A percentile compares a stretch with the other conserved stretches of the same genome.
Evolutionary conservation across 2,113 vertebrate species (phyloP).

Genomic region (Nipponia nippon): DNA sequence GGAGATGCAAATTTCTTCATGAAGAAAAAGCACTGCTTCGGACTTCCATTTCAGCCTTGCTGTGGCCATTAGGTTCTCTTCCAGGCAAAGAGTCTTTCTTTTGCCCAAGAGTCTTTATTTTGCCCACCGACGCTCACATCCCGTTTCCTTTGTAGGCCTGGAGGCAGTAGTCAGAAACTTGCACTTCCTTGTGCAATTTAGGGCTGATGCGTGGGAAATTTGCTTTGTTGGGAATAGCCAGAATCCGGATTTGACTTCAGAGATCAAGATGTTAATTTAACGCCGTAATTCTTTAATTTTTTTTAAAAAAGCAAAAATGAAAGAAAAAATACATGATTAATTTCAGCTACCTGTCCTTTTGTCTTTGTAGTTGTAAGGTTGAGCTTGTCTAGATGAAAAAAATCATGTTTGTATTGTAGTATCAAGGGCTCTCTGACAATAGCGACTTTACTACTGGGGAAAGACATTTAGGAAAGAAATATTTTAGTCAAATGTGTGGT

Average conservation of each 20-base stretch:
- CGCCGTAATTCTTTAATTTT: too few relatives aligned
- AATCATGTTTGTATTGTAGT: not conserved
- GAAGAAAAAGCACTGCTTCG: not conserved
- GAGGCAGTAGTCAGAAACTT: not conserved
- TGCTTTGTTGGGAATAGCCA: not conserved
- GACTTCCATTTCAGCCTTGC: not conserved
- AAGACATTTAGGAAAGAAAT: not conserved
- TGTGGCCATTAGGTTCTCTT: not conserved
- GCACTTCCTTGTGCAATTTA: not conserved
- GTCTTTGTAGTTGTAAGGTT: not conserved
- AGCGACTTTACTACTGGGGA: not conserved
- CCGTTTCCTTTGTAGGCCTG: not conserved
- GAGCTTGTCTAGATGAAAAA: not conserved
- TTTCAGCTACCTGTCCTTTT: not conserved
- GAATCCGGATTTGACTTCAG: not conserved
- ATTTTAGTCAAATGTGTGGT: not conserved
- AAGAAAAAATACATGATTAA: fast-evolving
- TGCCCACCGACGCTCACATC: not conserved
- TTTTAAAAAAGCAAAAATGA: too few relatives aligned
- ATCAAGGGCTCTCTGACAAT: not conserved
- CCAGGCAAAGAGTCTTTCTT: not conserved
- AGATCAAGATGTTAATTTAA: not conserved
- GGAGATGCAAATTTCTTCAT: not conserved
- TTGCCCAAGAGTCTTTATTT: not conserved
- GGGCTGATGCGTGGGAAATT: not conserved